phyloP scores from a whole-genome alignment of 2,113 vertebrate genomes.

The Poecilia latipinna region DNA sequence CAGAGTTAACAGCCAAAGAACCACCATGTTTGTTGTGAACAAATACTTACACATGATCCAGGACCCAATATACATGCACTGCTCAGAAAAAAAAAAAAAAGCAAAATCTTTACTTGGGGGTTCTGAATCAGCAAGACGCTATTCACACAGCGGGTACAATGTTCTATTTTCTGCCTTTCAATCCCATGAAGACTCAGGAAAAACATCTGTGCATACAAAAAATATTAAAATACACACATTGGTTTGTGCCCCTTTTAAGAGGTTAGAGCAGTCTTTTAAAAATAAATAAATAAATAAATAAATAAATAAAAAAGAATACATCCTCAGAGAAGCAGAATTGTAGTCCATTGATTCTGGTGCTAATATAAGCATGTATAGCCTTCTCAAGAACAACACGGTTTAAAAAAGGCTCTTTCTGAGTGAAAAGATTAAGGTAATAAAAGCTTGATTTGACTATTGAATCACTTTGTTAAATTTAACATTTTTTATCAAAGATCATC shows the following conservation, averaged over 20 bases:
- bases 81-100: constrained; percentile 2
- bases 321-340: no score
- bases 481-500: no score
- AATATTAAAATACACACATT: constrained; percentile 4
- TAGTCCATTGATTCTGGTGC: no score
- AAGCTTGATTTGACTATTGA: no score
- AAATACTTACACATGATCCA: not conserved
- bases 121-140: constrained; percentile 68
- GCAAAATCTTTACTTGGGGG: constrained; percentile 48
- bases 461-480: no score
- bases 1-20: constrained; percentile 54
- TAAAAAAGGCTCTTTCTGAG: no score
- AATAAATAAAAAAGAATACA: no score
- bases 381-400: no score
- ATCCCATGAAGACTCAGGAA: constrained; percentile 12
- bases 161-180: constrained; percentile 58
- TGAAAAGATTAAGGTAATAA: no score
- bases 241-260: constrained; percentile 8
- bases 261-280: no score
- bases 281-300: no score
- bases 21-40: constrained; percentile 29
- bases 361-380: no score
- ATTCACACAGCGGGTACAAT: constrained; percentile 56
- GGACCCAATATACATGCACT: constrained; percentile 10
- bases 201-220: constrained; percentile 14